Evolutionary conservation across 2,113 vertebrate genomes (phyloP).

Genomic region (Myotis lucifugus): DNA sequence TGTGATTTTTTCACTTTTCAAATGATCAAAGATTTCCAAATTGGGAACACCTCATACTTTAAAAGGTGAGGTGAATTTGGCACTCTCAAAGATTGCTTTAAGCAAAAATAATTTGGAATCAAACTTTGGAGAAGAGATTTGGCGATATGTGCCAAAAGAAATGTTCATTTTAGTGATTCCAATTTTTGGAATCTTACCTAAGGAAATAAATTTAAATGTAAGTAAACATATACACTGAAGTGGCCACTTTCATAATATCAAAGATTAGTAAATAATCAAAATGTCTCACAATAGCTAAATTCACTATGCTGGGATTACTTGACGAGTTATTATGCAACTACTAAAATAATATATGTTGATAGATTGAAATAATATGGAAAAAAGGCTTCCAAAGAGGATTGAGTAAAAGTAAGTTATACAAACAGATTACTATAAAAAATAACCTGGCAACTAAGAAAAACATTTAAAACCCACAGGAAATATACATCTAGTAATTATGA

Average conservation of each 20-base stretch:
- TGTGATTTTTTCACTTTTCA: background rate
- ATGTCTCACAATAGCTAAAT: background rate
- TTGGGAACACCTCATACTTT: background rate
- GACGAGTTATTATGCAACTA: background rate
- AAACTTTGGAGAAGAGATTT: background rate
- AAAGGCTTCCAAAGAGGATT: background rate
- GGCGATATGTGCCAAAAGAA: background rate
- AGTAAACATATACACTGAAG: background rate
- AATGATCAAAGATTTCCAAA: background rate
- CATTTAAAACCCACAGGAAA: background rate
- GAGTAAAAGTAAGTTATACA: background rate
- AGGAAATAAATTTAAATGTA: slow-evolving; percentile 15
- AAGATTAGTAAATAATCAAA: background rate
- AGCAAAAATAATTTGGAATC: background rate
- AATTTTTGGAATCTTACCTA: background rate
- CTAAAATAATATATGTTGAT: background rate
- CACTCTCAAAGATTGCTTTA: background rate
- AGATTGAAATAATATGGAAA: background rate
- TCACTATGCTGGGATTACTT: background rate
- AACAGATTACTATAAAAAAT: background rate
- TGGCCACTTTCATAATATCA: background rate
- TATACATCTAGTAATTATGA: background rate
- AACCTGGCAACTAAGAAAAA: background rate
- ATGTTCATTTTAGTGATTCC: background rate
- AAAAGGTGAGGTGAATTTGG: background rate